Base-by-base conservation (phyloP, 2,113 vertebrate genomes). In the Erythrolamprus reginae region DNA sequence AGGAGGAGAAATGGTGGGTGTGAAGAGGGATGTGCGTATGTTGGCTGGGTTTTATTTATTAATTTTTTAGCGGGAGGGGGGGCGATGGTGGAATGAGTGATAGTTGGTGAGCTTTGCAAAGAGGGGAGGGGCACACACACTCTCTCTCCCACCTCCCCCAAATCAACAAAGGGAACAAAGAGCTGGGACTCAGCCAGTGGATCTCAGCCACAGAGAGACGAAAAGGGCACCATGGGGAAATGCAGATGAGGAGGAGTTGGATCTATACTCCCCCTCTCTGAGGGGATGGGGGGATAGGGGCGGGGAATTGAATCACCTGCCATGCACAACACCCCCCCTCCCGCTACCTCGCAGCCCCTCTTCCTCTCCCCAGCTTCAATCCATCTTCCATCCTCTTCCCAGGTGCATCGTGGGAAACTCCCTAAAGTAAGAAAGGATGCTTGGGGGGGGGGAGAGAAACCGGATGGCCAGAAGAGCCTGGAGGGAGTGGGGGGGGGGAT, bases 161-260 rank as follows among this genome's bases (percentile, higher is more conserved):
- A 93, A 82, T 95, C 94, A 90, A 92, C 89, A 95, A 91, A 91
- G 84, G 85, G 94, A 92, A 97, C 95, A 96, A 97, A 96, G 96
- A 93, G 91, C 38, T 56, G 85, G 61, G n/a, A 55, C 52, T 61
- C 24, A 38, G 65, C 17, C 65, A 77, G 28, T n/a, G 28, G 28
- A 15, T 12, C 12, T 33, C 61, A 33, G 26, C 28, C 10, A 10
- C 26, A 10, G 58, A 12, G 28, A 12, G 28, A 77, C 19, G 65
- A 77, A 77, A 77, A 77, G 17, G 33, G 65, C 65, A 77, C 33
- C 65, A 77, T 77, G 33, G 65, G 65, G 65, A 77, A 77, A 38
- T 38, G 65, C 65, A 38, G 65, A 77, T 38, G 33, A 19, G 65
- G 33, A 6, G 65, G 33, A 38, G 65, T 19, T 19, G 33, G 65